Evolutionary conservation across 1,140 invertebrate species (phyloP).

Genomic region (Pristionchus pacificus): DNA sequence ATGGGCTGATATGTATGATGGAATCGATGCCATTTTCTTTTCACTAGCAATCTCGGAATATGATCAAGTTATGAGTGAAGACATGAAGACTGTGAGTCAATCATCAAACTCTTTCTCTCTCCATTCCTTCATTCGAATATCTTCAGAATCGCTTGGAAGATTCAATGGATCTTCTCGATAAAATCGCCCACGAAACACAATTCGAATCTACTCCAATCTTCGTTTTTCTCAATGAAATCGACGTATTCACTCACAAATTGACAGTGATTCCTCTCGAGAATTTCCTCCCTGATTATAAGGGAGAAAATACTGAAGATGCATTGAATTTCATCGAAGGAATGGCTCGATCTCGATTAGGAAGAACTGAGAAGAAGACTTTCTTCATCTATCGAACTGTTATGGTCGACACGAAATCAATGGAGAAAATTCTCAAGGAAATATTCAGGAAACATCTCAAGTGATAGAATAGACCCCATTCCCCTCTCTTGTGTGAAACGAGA

Average conservation of each 20-base stretch:
- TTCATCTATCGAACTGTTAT: constrained; percentile 14
- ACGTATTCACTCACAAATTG: constrained; percentile 28
- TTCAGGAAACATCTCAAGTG: constrained; percentile 7
- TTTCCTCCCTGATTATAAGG: constrained; percentile 5
- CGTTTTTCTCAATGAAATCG: constrained; percentile 30
- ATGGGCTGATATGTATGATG: constrained; percentile 30
- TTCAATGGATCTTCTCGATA: constrained; percentile 15
- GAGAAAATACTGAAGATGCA: constrained; percentile 19
- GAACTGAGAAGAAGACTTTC: constrained; percentile 6
- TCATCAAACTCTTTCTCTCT: neutral
- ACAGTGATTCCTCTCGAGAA: constrained; percentile 15
- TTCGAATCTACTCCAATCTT: constrained; percentile 27
- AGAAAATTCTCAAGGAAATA: constrained; percentile 13
- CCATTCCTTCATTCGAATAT: neutral
- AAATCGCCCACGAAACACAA: constrained; percentile 19
- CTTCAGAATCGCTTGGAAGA: constrained; percentile 31
- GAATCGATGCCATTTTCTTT: constrained; percentile 35
- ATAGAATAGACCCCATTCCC: no score
- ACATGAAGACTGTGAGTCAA: constrained; percentile 19
- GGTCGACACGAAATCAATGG: constrained; percentile 5
- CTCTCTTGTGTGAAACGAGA: no score
- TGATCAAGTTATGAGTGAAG: constrained; percentile 32
- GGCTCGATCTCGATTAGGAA: no score
- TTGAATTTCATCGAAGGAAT: constrained; percentile 20
- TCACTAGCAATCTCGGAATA: constrained; percentile 33